Evolutionary conservation across 2,888 invertebrate genomes (phyloP), one percentile per base, ranked within the genome.

Genomic region (Epistrophe grossulariae): DNA sequence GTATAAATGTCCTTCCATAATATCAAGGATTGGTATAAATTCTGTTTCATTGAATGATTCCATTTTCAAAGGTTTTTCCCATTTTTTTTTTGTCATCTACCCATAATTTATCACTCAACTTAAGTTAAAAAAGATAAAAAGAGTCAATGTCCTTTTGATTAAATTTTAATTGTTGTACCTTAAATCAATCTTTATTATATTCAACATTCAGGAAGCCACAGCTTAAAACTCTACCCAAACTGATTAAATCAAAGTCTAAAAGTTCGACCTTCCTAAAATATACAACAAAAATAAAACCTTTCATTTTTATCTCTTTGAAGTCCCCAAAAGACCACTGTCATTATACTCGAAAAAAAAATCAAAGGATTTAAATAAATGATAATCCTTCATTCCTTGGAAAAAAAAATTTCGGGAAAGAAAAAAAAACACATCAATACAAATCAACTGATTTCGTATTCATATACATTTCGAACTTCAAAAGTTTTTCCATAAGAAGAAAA

Each of bases 301-400:
- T 5, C 15, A 17, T 38, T 50, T 35, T 38, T 50, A 19, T 66
- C 43, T 66, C 43, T 48, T 66, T 48, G 13, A 66, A 66, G 66
- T 35, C 17, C 11, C 17, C 10, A 17, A 31, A 17, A 43, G 19
- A 5, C 66, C 17, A 6, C 35, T 68, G 50, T 68, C 68, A 68
- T 68, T 24, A 50, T 68, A 50, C 68, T 68, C 19, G n/a, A n/a
- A 19, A 68, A 35, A 19, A 38, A 31, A 31, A 68, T 68, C 68
- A 68, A 68, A 68, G 50, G 19, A 43, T 43, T 24, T 40, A 43
- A 19, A 62, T 24, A 38, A 62, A 38, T 40, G 40, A 62, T 40
- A 40, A 62, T 40, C 38, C 38, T 35, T 35, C 31, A 2, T 60
- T 64, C 28, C 15, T 57, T 4, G 3, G 43, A 24, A 35, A 17